Conservation (phyloP, 1,140 invertebrate genomes). For the Leptinotarsa texana region DNA sequence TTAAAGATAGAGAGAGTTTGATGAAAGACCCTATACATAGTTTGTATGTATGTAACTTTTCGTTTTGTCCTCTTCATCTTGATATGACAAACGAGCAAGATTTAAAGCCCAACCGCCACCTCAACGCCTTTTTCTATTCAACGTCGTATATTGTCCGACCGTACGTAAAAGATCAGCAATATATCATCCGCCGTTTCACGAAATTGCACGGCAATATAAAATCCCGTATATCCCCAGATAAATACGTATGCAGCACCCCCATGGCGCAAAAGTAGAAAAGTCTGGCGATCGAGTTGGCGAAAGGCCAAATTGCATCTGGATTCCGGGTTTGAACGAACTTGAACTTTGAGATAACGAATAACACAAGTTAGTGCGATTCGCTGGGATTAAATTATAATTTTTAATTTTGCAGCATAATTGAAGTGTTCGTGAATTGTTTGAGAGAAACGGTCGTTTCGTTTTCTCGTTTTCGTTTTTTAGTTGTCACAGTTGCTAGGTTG, state of each 20-base stretch:
- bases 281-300: background rate
- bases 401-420: slow-evolving; percentile 10
- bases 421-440: background rate
- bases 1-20: too few species aligned
- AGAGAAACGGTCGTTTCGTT: background rate
- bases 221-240: too few species aligned
- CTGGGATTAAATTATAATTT: slow-evolving; percentile 11
- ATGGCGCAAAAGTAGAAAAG: background rate
- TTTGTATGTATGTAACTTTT: too few species aligned
- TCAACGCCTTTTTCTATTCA: too few species aligned
- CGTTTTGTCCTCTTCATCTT: too few species aligned
- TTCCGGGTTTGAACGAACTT: background rate
- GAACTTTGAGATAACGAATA: background rate
- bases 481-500: background rate
- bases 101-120: too few species aligned
- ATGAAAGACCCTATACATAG: too few species aligned
- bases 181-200: too few species aligned
- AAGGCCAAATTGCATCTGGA: slow-evolving; percentile 11
- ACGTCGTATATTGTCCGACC: too few species aligned
- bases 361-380: background rate
- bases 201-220: too few species aligned
- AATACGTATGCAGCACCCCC: background rate
- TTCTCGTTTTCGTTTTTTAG: background rate
- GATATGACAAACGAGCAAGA: too few species aligned
- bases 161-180: too few species aligned